These are phyloP conservation scores for Epizoanthus scotinus DNA, from an alignment of 92 coral and sea anemone species.

Conservation along the genomic window DNA sequence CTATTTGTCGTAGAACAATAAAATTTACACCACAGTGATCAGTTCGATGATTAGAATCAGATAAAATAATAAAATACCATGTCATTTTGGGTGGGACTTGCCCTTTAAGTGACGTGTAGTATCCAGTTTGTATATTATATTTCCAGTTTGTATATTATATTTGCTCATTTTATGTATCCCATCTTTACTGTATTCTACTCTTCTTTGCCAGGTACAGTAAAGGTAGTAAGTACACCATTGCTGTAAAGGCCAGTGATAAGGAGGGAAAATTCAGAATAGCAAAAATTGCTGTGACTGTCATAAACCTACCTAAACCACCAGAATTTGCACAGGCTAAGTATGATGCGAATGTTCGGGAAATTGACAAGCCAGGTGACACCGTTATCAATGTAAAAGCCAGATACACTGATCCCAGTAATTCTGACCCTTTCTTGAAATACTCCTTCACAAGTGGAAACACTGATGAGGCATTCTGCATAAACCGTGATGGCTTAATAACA, in stretches of 20 bases:
- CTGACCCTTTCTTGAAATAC: constrained; percentile 53
- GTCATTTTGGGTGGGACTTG: too few relatives aligned
- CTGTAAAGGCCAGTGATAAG: constrained; percentile 49
- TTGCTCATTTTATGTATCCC: background rate
- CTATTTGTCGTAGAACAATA: too few relatives aligned
- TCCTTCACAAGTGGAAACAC: constrained; percentile 69
- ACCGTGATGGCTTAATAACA: constrained; percentile 66
- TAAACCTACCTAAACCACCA: constrained; percentile 49
- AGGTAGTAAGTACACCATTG: constrained; percentile 20
- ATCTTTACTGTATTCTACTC: background rate
- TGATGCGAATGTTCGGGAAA: constrained; percentile 40
- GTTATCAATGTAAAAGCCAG: constrained; percentile 41
- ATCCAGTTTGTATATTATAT: too few relatives aligned
- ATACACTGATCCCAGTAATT: constrained; percentile 34
- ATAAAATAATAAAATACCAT: too few relatives aligned
- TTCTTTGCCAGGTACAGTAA: constrained; percentile 35
- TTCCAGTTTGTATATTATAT: background rate
- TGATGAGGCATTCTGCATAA: constrained; percentile 77
- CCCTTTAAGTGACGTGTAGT: too few relatives aligned
- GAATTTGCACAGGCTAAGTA: constrained; percentile 25
- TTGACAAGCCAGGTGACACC: constrained; percentile 43
- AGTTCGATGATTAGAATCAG: too few relatives aligned
- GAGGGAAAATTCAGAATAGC: background rate
- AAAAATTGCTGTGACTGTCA: constrained; percentile 28
- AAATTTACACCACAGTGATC: too few relatives aligned